phyloP scores from a whole-genome alignment of 2,797 vertebrate genomes.

The Corythornis leucogaster region DNA sequence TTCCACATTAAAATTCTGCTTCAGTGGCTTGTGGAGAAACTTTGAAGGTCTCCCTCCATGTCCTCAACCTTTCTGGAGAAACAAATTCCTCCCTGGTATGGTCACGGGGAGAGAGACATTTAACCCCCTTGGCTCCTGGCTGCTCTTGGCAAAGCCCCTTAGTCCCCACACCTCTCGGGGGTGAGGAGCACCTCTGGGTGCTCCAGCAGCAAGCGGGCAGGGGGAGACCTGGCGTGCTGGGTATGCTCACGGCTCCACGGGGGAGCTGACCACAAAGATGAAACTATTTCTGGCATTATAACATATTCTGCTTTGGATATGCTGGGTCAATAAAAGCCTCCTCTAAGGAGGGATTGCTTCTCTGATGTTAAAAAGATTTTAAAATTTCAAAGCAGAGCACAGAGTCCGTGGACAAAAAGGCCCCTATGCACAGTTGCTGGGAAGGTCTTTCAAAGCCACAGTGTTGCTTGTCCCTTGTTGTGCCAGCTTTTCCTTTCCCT shows the following conservation, averaged over 20 bases:
- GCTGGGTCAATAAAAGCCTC: not conserved
- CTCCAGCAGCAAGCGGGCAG: accelerated
- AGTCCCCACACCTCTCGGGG: accelerated
- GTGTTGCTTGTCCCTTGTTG: not conserved
- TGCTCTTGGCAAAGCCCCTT: not conserved
- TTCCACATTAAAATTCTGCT: constrained; percentile 29
- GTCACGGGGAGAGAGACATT: accelerated
- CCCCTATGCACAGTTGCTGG: not conserved
- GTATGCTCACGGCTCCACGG: accelerated
- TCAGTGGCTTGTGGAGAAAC: not conserved
- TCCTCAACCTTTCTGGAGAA: constrained; percentile 16
- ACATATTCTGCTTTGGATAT: not conserved
- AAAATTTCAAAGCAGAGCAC: constrained; percentile 34
- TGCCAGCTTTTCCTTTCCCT: not conserved
- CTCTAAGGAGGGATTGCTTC: not conserved
- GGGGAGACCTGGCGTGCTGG: accelerated
- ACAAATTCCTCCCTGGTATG: not conserved
- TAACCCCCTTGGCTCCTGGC: not conserved
- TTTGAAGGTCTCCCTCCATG: constrained; percentile 39
- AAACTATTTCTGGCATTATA: not conserved
- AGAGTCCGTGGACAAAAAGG: not conserved
- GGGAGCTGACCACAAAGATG: not conserved
- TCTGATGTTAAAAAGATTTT: not conserved
- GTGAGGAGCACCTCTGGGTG: not conserved
- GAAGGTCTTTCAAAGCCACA: not conserved